Evolutionary conservation across 2,797 vertebrate species (phyloP), one percentile per base, ranked within the genome.

Genomic region (Xerus rutilus): DNA sequence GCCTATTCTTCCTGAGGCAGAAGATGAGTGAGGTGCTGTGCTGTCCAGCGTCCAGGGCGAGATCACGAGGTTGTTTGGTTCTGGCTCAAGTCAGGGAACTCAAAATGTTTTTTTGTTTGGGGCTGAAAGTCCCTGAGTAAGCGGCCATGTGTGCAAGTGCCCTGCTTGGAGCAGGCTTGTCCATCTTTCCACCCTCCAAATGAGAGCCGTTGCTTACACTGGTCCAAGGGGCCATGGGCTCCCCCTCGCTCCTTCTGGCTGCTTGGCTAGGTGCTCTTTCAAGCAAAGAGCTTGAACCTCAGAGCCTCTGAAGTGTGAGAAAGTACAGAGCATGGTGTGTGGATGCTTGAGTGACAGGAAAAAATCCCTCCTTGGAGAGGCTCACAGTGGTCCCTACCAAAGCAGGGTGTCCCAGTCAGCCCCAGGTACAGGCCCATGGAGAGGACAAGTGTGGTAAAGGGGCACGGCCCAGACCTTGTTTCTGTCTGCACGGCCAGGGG

Each of bases 1-100:
- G 82, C 72, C 73, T 78, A 54, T 86, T 54, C 7, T 72, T 79
- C 74, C 78, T 9, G 54, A 88, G 39, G n/a, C 83, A 67, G 86
- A 95, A 83, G 67, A 47, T 12, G 45, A 76, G 86, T 74, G 86
- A 30, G 83, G 57, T 13, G 9, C 89, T 77, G 23, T 7, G 62
- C 72, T 72, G 15, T 39, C 79, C 11, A 0, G 45, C n/a, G 1
- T 78, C 82, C 78, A 32, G 59, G 74, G 1, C 43, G 65, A 43
- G 45, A 7, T 69, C 62, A 20, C 49, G n/a, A 30, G 52, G n/a
- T 54, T 0, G 7, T 49, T 43, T 64, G 15, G 18, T 64, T 43
- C 88, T 10, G 0, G 74, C 84, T 30, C 52, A 25, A 39, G 43
- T 39, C 35, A 25, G 67, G 52, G 64, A 67, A 32, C 73, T 39